phyloP scores from a whole-genome alignment of 2,797 vertebrate species.

The Hephaestus fuliginosus region DNA sequence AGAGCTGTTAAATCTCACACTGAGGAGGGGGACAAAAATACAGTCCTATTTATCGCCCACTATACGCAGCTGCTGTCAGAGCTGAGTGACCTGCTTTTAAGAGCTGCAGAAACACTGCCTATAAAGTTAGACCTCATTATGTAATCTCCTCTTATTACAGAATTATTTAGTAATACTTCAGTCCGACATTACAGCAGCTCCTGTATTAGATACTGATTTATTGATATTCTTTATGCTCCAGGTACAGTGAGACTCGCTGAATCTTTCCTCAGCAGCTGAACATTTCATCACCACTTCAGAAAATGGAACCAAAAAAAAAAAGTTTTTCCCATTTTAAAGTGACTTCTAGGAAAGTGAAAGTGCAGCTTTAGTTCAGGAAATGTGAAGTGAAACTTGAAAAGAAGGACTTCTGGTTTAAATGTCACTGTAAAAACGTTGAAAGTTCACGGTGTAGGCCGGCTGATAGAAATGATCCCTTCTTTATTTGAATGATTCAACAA shows the following conservation, averaged over 20 bases:
- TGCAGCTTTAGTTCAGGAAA: neutral
- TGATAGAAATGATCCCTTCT: neutral
- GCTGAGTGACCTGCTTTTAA: slow-evolving; percentile 34
- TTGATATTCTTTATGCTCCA: neutral
- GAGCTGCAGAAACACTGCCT: slow-evolving; percentile 3
- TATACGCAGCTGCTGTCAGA: slow-evolving; percentile 44
- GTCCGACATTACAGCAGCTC: neutral
- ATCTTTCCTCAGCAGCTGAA: neutral
- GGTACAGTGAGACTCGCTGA: neutral
- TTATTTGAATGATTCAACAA: neutral
- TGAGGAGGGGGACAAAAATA: slow-evolving; percentile 61
- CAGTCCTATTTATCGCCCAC: slow-evolving; percentile 49
- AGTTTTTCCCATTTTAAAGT: neutral
- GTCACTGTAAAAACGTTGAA: neutral
- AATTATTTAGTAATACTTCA: neutral
- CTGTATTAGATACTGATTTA: neutral
- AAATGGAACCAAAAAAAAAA: too few relatives aligned
- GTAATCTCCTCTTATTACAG: neutral
- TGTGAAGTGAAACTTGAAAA: neutral
- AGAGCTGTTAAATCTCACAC: slow-evolving; percentile 37
- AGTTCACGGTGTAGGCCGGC: neutral
- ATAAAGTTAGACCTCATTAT: slow-evolving; percentile 16
- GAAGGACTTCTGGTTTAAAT: neutral
- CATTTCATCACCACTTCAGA: neutral
- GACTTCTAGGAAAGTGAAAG: neutral